Base-by-base conservation (phyloP, 1,140 invertebrate species). In the Papilio dardanus region DNA sequence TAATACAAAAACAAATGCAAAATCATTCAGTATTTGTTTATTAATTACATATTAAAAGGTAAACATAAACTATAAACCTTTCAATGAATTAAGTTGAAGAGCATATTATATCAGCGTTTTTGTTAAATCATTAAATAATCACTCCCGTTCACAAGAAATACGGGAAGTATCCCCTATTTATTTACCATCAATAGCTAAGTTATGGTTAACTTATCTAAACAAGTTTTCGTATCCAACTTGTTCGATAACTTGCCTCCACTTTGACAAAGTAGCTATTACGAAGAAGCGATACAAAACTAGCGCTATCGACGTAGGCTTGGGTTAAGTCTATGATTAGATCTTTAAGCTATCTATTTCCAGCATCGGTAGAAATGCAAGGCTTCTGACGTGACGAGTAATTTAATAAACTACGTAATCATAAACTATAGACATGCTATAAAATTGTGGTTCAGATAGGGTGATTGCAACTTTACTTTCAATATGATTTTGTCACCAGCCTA, bases 351-450 rank as follows among this genome's bases (percentile, higher is more conserved):
- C 67, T 69, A 69, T 69, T 40, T 69, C 21, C 33, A 69, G 67
- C 33, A 24, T 35, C 33, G 35, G 35, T n/a, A 37, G 35, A 24
- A 69, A 69, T 69, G 67, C 67, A 69, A 35, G 67, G 67, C 67
- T 69, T 69, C 67, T 69, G 8, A 69, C n/a, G 40, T 69, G 67
- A 69, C 67, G 67, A 33, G 67, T 69, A 40, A 69, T 69, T 69
- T 69, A 69, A 69, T 69, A 69, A 69, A 40, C 35, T 69, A 21
- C 33, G 35, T 40, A 37, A 69, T 69, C 37, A 40, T 69, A 69
- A 24, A 33, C 31, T 33, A 35, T n/a, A 67, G 10, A 24, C 24
- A 31, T 28, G 58, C 54, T 62, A 62, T 28, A 62, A 62, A 28
- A 62, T 14, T 62, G 24, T 62, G n/a, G 10, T 62, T 21, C 21